A percentile compares a stretch with the other conserved stretches of the same genome.
Evolutionary conservation across 2,888 invertebrate genomes (phyloP).

Genomic region (Amblyteles armatorius): DNA sequence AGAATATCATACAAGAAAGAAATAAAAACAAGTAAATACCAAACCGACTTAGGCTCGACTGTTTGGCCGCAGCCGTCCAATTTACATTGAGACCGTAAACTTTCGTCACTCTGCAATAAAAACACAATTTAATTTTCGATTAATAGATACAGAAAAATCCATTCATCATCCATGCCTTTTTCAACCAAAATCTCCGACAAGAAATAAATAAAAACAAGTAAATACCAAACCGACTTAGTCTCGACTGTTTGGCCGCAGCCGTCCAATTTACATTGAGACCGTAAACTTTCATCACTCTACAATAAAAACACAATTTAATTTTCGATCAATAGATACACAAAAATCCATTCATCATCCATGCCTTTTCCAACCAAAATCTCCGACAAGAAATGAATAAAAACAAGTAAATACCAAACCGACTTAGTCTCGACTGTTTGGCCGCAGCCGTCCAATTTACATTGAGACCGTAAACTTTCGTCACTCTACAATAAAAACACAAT

Average conservation of each 20-base stretch:
- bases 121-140: no score
- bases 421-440: background rate
- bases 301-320: no score
- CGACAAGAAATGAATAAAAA: background rate
- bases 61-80: no score
- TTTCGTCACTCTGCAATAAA: no score
- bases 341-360: no score
- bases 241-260: background rate
- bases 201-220: background rate
- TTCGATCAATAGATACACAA: no score
- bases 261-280: no score
- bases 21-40: background rate
- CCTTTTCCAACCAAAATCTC: background rate
- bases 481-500: no score
- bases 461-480: background rate
- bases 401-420: background rate
- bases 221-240: background rate
- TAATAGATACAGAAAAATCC: no score
- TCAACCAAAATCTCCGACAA: background rate
- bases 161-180: no score
- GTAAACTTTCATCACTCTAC: no score
- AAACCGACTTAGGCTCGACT: background rate
- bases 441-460: background rate
- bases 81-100: no score
- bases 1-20: background rate